These are phyloP conservation scores for Tromatobia lineatoria DNA, from an alignment of 2,888 invertebrate species.

Conservation along the genomic window DNA sequence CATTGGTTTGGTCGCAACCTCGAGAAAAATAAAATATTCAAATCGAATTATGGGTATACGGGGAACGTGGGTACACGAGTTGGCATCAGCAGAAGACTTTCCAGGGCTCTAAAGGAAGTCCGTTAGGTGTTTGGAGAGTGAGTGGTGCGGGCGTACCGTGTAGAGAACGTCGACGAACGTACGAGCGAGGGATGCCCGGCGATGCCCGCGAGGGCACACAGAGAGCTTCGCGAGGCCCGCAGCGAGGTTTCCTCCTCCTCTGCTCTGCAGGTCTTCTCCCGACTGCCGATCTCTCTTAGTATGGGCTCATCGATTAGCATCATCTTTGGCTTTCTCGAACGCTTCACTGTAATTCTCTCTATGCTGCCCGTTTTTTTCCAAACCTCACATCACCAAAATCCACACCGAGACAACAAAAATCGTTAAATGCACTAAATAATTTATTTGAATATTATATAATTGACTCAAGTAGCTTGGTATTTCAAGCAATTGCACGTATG, in stretches of 20 bases:
- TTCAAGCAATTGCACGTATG: too few relatives aligned
- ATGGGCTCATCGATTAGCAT: slow-evolving; percentile 76
- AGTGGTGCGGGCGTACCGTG: slow-evolving; percentile 41
- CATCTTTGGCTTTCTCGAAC: slow-evolving; percentile 68
- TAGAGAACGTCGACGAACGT: slow-evolving; percentile 45
- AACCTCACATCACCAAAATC: background rate
- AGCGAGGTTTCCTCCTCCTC: slow-evolving; percentile 82
- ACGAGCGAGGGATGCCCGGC: slow-evolving; percentile 76
- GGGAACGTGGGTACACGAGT: slow-evolving; percentile 27
- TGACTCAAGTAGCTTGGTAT: too few relatives aligned
- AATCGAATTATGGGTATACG: slow-evolving; percentile 35
- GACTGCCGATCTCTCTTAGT: slow-evolving; percentile 68
- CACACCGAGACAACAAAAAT: too few relatives aligned
- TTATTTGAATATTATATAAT: too few relatives aligned
- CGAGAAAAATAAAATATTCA: slow-evolving; percentile 18
- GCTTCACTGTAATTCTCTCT: background rate
- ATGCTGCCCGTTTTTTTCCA: background rate
- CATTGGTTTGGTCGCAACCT: slow-evolving; percentile 15
- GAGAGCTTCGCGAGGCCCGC: slow-evolving; percentile 79
- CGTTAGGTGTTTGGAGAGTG: slow-evolving; percentile 81
- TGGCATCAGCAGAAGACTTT: slow-evolving; percentile 74
- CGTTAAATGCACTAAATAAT: too few relatives aligned
- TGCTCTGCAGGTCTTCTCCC: slow-evolving; percentile 84
- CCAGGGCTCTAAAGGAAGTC: slow-evolving; percentile 82
- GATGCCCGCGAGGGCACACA: slow-evolving; percentile 70